Conservation (phyloP, 2,113 vertebrate species). For the Malaclemys terrapin region DNA sequence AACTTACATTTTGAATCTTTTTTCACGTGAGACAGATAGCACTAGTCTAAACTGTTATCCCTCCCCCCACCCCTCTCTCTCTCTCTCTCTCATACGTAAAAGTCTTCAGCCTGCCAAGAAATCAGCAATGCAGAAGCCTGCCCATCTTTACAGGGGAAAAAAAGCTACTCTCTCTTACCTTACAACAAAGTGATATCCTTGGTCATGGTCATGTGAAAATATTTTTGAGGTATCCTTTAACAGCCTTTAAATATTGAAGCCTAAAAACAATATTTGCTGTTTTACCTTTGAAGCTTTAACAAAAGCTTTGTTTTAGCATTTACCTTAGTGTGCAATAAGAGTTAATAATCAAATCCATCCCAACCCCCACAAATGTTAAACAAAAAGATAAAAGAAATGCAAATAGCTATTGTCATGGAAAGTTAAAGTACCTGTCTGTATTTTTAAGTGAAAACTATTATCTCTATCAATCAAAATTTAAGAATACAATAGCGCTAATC, state of each 20-base stretch:
- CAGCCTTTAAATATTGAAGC: slow-evolving; percentile 81
- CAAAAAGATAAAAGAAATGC: slow-evolving; percentile 92
- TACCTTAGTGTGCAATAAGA: slow-evolving; percentile 85
- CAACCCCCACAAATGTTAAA: slow-evolving; percentile 88
- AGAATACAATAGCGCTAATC: slow-evolving; percentile 90
- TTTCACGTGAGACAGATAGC: neutral
- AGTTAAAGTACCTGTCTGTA: slow-evolving; percentile 92
- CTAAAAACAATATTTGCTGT: slow-evolving; percentile 87
- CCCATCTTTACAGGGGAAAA: neutral
- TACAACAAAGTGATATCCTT: slow-evolving; percentile 60
- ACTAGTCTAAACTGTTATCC: neutral
- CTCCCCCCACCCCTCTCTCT: neutral
- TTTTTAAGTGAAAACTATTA: slow-evolving; percentile 92
- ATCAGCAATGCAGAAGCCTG: neutral
- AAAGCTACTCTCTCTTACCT: slow-evolving; percentile 61
- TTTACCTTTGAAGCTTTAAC: slow-evolving; percentile 84
- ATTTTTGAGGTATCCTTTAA: slow-evolving; percentile 83
- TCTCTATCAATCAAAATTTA: slow-evolving; percentile 93
- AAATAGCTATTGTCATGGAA: slow-evolving; percentile 92
- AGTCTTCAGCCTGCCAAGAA: neutral
- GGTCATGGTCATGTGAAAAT: slow-evolving; percentile 81
- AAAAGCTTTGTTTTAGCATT: slow-evolving; percentile 89
- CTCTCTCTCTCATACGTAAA: neutral
- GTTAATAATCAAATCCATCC: slow-evolving; percentile 89
- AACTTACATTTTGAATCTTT: neutral